These are phyloP conservation scores for Rotaria sp. DNA, from an alignment of 2,888 invertebrate genomes.

Conservation along the genomic window DNA sequence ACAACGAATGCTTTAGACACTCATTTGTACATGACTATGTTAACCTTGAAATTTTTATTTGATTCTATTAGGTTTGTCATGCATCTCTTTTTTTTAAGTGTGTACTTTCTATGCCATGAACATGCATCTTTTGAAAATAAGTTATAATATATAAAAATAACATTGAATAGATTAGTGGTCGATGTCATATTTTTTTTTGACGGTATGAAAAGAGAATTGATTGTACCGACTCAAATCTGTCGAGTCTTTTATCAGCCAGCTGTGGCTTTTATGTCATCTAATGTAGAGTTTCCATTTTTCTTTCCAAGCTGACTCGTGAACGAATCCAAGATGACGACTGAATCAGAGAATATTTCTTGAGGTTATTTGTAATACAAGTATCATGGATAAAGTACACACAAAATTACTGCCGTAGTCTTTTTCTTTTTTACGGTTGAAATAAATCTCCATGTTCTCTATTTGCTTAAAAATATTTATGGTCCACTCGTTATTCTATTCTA, in stretches of 20 bases:
- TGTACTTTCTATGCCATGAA: not conserved
- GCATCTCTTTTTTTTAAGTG: not conserved
- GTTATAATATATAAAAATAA: not conserved
- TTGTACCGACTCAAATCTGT: not conserved
- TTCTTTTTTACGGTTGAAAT: not conserved
- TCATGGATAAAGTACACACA: not conserved
- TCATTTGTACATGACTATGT: not conserved
- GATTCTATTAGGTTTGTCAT: not conserved
- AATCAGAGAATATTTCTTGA: not conserved
- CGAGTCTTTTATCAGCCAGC: not conserved
- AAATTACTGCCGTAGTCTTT: no score
- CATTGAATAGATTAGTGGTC: not conserved
- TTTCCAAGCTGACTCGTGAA: not conserved
- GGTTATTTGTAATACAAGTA: not conserved
- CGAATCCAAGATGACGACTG: conserved; percentile 3
- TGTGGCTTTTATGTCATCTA: not conserved
- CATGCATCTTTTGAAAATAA: not conserved
- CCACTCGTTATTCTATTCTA: not conserved
- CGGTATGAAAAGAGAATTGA: not conserved
- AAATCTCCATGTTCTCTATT: not conserved
- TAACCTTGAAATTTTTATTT: not conserved
- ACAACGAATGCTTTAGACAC: not conserved
- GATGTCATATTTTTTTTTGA: not conserved
- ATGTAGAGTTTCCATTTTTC: not conserved
- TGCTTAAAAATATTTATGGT: not conserved